Evolutionary conservation across 2,888 invertebrate genomes (phyloP).

Genomic region (Pyrocoelia pectoralis): DNA sequence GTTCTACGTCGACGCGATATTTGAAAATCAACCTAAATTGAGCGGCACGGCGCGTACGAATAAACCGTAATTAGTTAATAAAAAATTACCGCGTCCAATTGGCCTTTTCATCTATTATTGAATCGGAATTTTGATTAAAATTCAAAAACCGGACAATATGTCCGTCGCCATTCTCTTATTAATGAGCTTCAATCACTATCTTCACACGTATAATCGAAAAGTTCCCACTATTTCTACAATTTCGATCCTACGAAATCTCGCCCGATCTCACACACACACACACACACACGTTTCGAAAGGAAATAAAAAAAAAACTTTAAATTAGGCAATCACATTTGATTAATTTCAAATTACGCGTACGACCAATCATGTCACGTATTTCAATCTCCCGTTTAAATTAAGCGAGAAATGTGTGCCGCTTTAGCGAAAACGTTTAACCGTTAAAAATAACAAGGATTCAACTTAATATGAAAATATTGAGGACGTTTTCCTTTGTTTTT

Average conservation of each 20-base stretch:
- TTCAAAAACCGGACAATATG: background rate
- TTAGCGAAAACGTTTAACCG: background rate
- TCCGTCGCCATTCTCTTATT: background rate
- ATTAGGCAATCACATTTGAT: background rate
- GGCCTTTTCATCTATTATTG: background rate
- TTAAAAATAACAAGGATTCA: slow-evolving; percentile 14
- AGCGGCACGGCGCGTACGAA: background rate
- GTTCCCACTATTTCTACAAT: too few species aligned
- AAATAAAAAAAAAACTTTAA: too few species aligned
- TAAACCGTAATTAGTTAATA: slow-evolving; percentile 21
- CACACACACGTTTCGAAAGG: too few species aligned
- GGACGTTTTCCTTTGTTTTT: slow-evolving; percentile 40
- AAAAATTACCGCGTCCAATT: slow-evolving; percentile 11
- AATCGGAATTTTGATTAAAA: background rate
- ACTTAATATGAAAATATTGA: slow-evolving; percentile 42
- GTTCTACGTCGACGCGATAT: background rate
- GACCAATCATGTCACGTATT: background rate
- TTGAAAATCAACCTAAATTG: slow-evolving; percentile 4
- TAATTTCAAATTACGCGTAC: background rate
- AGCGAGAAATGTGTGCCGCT: slow-evolving; percentile 17
- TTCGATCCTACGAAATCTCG: too few species aligned
- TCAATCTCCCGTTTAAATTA: too few species aligned
- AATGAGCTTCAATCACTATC: background rate
- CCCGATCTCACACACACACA: too few species aligned
- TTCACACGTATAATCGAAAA: background rate